Evolutionary conservation across 2,797 vertebrate species (phyloP), one percentile per base, ranked within the genome.

Genomic region (Tolypeutes matacus): DNA sequence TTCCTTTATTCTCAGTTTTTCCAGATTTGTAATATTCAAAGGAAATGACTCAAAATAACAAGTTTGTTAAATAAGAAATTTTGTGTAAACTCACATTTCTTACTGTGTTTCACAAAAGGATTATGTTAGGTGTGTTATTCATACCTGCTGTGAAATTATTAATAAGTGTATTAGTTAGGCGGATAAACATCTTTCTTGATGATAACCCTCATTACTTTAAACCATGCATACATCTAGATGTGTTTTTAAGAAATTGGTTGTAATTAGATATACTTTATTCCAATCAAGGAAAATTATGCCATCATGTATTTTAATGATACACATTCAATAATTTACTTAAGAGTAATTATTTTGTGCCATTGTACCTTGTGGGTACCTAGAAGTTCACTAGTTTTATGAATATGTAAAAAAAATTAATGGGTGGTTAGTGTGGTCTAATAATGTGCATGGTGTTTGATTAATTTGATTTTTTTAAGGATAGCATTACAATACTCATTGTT

Each of bases 201-300:
- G 72, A 95, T 82, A 51, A 83, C 31, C 83, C 62, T 83, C 65
- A 53, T 92, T 96, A 94, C 2, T 46, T 91, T 82, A 81, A 95
- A 95, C 72, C 10, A 51, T 10, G 8, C 73, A 94, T 77, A 69
- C 0, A 39, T 85, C 25, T 90, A 76, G 39, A 83, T 78, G 27
- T 80, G 27, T 69, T 93, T 96, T 95, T 93, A 97, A 94, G n/a
- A 20, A 62, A 80, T 15, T 86, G 31, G 0, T 69, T 96, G 70
- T 23, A 96, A 65, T 23, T 85, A 83, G 89, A 72, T 88, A 90
- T 1, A 81, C 3, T 70, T 75, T 69, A n/a, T 95, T 92, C 88
- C 82, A 96, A 94, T 95, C 94, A 93, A 89, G 76, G 72, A 69
- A 86, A 95, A 91, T 95, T 83, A 95, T 80, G 23, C n/a, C n/a